These are phyloP conservation scores for Trichoplusia ni DNA, from an alignment of 1,140 invertebrate genomes.

Conservation along the genomic window DNA sequence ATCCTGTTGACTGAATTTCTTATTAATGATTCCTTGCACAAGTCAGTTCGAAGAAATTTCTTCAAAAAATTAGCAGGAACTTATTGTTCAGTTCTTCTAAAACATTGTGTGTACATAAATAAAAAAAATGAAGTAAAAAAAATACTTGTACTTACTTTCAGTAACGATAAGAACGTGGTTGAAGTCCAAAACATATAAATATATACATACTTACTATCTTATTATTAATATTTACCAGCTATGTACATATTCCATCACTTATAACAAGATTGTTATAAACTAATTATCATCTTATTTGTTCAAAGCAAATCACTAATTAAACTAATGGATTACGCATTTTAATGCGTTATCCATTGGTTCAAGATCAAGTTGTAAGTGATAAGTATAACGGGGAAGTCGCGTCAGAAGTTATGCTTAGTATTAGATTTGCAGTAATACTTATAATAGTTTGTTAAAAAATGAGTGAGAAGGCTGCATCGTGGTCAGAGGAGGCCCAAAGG, in stretches of 20 bases:
- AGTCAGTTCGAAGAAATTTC: no score
- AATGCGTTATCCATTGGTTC: no score
- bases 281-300: neutral
- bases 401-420: neutral
- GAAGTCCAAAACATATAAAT: no score
- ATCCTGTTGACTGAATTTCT: no score
- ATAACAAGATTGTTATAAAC: neutral
- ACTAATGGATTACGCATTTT: neutral
- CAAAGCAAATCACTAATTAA: neutral
- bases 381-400: neutral
- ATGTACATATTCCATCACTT: neutral
- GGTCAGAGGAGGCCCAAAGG: slow-evolving; percentile 44
- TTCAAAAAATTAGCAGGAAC: no score
- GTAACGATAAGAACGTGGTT: no score
- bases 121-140: no score
- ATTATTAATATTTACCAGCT: neutral
- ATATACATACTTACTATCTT: neutral
- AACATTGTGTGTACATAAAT: no score
- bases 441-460: neutral
- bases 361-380: neutral
- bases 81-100: no score
- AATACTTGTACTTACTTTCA: no score
- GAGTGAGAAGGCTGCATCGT: slow-evolving; percentile 46
- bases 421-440: neutral
- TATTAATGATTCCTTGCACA: no score